A percentile compares a stretch with the other conserved stretches of the same genome.
These are phyloP conservation scores for Cryptops parisi DNA, from an alignment of 2,888 invertebrate species.

Conservation along the genomic window DNA sequence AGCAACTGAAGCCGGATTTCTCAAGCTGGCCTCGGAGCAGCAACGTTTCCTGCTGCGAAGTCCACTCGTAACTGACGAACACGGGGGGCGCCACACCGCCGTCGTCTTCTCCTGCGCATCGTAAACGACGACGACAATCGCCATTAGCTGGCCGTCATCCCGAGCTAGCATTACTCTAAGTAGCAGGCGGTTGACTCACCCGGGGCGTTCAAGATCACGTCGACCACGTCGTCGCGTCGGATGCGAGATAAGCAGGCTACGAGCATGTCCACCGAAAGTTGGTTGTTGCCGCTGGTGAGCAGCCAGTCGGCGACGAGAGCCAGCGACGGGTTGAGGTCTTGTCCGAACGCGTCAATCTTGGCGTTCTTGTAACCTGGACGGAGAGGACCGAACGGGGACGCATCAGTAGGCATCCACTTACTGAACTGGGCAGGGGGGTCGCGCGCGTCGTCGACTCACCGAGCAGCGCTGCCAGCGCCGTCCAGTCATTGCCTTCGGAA, in stretches of 20 bases:
- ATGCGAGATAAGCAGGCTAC: constrained; percentile 25
- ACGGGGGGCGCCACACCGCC: constrained; percentile 25
- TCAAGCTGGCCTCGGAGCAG: constrained; percentile 30
- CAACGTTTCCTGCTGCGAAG: constrained; percentile 31
- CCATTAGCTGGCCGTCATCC: too few relatives aligned
- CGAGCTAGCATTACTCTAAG: too few relatives aligned
- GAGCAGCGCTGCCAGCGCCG: constrained; percentile 29
- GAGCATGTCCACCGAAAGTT: constrained; percentile 33
- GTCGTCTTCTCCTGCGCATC: not conserved
- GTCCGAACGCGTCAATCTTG: constrained; percentile 29
- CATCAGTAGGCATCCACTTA: not conserved
- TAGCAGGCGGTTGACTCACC: too few relatives aligned
- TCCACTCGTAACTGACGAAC: constrained; percentile 37
- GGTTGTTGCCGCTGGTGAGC: constrained; percentile 32
- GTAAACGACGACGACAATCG: too few relatives aligned
- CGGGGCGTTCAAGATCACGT: too few relatives aligned
- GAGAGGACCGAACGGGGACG: not conserved
- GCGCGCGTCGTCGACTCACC: too few relatives aligned
- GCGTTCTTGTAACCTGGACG: constrained; percentile 30
- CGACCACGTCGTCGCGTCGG: not conserved
- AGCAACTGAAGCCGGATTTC: constrained; percentile 32
- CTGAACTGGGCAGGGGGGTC: not conserved
- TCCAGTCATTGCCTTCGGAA: constrained; percentile 32
- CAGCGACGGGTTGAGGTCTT: constrained; percentile 32
- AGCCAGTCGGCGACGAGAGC: constrained; percentile 34